phyloP scores from a whole-genome alignment of 2,888 invertebrate genomes.

The Mechanitis mazaeus region DNA sequence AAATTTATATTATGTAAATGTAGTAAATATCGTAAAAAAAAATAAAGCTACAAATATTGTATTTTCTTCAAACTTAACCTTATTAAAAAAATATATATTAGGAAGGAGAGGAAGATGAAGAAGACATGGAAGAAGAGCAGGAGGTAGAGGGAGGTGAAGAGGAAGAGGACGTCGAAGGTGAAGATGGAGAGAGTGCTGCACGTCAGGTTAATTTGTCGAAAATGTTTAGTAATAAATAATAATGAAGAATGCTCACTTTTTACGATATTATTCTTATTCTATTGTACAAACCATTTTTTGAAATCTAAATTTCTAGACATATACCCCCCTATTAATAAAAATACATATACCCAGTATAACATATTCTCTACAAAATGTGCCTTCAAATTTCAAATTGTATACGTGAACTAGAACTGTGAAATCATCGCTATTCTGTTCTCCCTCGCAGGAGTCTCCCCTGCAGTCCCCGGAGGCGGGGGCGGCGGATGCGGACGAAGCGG shows the following conservation, averaged over 20 bases:
- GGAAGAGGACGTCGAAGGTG: slow-evolving; percentile 60
- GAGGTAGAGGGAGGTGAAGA: slow-evolving; percentile 63
- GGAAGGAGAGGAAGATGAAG: slow-evolving; percentile 77
- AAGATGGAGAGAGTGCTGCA: slow-evolving; percentile 51
- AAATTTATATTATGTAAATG: too few species aligned
- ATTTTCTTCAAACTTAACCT: not conserved
- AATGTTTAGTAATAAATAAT: too few species aligned
- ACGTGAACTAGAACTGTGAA: too few species aligned
- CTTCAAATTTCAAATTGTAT: too few species aligned
- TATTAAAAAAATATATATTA: slow-evolving; percentile 27
- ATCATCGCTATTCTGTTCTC: not conserved
- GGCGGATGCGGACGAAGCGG: slow-evolving; percentile 43
- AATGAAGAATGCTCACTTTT: too few species aligned
- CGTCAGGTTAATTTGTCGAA: slow-evolving; percentile 43
- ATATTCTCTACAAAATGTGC: too few species aligned
- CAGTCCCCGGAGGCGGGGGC: slow-evolving; percentile 69
- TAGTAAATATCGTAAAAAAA: too few species aligned
- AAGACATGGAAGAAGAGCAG: slow-evolving; percentile 73
- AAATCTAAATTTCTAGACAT: too few species aligned
- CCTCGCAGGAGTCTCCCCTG: slow-evolving; percentile 74
- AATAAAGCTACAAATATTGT: not conserved
- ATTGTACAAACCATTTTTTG: too few species aligned
- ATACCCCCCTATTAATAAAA: too few species aligned
- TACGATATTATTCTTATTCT: too few species aligned
- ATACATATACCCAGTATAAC: too few species aligned